These are phyloP conservation scores for Heteromyza rotundicornis DNA, from an alignment of 2,888 invertebrate genomes.

Conservation along the genomic window DNA sequence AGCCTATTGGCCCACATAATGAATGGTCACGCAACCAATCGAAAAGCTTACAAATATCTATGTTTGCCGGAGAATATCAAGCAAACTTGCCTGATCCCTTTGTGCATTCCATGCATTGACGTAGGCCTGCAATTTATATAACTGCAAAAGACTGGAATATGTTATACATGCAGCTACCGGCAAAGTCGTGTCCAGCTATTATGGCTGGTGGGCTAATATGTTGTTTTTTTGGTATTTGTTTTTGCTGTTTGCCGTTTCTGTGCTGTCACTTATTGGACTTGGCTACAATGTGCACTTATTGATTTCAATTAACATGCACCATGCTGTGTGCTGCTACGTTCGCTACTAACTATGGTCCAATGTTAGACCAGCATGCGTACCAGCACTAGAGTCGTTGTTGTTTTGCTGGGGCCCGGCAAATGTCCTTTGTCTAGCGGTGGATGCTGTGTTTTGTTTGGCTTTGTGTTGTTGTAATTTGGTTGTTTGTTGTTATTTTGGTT, in stretches of 20 bases:
- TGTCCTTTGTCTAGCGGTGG: slow-evolving; percentile 11
- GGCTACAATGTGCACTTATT: slow-evolving; percentile 41
- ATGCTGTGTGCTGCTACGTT: slow-evolving; percentile 35
- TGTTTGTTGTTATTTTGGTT: slow-evolving; percentile 5
- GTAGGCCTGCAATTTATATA: too few relatives aligned
- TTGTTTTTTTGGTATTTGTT: neutral
- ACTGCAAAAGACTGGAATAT: too few relatives aligned
- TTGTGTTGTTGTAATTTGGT: neutral
- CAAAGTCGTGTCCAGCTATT: neutral
- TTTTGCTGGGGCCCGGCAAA: slow-evolving; percentile 40
- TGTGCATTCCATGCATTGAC: too few relatives aligned
- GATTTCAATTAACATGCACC: slow-evolving; percentile 55
- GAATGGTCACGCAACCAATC: too few relatives aligned
- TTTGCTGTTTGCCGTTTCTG: neutral
- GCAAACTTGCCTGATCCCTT: too few relatives aligned
- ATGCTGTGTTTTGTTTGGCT: too few relatives aligned
- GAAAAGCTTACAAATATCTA: too few relatives aligned
- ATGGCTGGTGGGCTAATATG: neutral
- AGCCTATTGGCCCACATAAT: too few relatives aligned
- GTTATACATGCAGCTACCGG: too few relatives aligned
- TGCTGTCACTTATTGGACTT: slow-evolving; percentile 8
- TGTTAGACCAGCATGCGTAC: too few relatives aligned
- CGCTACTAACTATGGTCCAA: slow-evolving; percentile 42
- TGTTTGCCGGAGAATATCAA: too few relatives aligned
- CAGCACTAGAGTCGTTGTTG: too few relatives aligned